Percentiles rank a stretch among this genome's conserved stretches.
Conservation (phyloP, 2,888 invertebrate genomes). For the Ommatoiulus sabulosus region DNA sequence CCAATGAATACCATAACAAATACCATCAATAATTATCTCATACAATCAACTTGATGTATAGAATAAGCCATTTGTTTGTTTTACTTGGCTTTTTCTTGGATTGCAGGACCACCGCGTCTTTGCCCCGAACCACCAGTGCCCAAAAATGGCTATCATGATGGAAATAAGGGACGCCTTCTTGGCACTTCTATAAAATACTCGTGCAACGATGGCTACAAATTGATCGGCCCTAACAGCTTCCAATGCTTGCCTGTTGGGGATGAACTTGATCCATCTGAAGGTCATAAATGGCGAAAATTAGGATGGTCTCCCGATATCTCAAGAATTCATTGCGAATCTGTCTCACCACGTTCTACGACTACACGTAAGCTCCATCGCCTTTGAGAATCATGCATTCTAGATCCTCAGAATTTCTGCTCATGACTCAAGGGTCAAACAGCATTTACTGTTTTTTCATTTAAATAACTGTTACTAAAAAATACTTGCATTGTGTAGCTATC, state of each 20-base stretch:
- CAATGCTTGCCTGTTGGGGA: neutral
- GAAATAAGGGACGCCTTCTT: neutral
- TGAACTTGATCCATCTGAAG: neutral
- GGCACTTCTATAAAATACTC: neutral
- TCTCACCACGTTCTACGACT: no score
- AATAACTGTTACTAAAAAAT: no score
- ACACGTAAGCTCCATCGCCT: no score
- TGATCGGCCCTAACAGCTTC: neutral
- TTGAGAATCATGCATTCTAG: no score
- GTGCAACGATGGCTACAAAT: neutral
- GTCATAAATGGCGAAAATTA: neutral
- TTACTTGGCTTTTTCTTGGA: neutral
- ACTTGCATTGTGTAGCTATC: no score
- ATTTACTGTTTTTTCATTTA: no score
- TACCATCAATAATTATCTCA: no score
- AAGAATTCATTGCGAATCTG: neutral
- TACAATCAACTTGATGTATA: no score
- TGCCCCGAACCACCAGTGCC: neutral
- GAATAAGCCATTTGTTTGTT: no score
- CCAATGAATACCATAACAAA: no score
- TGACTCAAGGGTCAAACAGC: no score
- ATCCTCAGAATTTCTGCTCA: no score
- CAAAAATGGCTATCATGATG: neutral
- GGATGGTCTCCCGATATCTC: neutral
- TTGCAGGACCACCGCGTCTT: neutral